Base-by-base conservation (phyloP, 1,140 invertebrate species). In the Aphaenogaster rudis region DNA sequence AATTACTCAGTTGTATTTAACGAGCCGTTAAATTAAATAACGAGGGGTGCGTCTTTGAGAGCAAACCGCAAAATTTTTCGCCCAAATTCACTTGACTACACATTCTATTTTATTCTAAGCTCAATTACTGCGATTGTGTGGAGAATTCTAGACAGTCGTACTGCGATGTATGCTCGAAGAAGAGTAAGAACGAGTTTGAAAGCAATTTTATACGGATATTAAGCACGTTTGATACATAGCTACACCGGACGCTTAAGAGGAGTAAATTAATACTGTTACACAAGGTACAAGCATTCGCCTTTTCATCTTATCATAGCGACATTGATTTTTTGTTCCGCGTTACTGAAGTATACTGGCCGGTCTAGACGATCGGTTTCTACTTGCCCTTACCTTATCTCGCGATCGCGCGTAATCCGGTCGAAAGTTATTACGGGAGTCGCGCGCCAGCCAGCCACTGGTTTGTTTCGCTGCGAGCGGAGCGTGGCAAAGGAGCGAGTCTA, bases 381-480 rank as follows among this genome's bases (percentile, higher is more conserved):
- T 61, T 63, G 15, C 2, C 39, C 42, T 42, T 42, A n/a, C 63
- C 61, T 90, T 90, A 90, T 90, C 74, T 84, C 52, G 33, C 85
- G 79, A 90, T 90, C 88, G 66, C 28, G 86, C 74, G 86, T 87
- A 76, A 88, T 90, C 69, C 89, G 76, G 50, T 54, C n/a, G 42
- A 67, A 54, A 72, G 67, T 85, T 84, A 84, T 84, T 74, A 76
- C 80, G 42, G 28, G 59, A 52, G 59, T 52, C 28, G 63, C 61
- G 48, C 5, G 36, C 48, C 64, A n/a, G 28, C 54, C 52, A 61
- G 50, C 11, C 42, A 66, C 36, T 9, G 63, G 54, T 89, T 89
- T 86, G 77, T 89, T 82, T 90, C 67, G 76, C 69, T 64, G 76
- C 71, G 57, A 77, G 21, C 63, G 21, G 66, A 67, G 28, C 52